phyloP scores from a whole-genome alignment of 2,797 vertebrate genomes.

The Sebastes paucispinis region DNA sequence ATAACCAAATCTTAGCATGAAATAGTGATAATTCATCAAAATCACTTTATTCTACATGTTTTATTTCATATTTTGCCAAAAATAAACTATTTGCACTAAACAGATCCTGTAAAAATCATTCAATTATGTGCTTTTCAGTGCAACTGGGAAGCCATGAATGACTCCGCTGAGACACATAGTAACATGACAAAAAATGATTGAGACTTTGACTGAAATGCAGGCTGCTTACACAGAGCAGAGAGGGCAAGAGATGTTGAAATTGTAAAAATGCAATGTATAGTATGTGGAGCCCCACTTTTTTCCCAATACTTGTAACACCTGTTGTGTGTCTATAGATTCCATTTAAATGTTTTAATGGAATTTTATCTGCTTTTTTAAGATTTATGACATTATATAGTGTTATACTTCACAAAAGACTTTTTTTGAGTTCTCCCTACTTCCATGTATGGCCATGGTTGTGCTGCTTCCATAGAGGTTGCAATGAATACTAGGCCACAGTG shows the following conservation, averaged over 20 bases:
- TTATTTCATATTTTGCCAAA: neutral
- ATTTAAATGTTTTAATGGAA: neutral
- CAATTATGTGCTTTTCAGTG: neutral
- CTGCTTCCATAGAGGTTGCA: neutral
- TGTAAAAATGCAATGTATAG: neutral
- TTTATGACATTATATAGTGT: neutral
- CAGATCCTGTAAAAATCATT: neutral
- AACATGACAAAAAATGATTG: too few relatives aligned
- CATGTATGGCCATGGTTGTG: neutral
- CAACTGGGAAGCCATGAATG: too few relatives aligned
- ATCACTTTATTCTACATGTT: neutral
- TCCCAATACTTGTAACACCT: neutral
- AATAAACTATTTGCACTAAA: neutral
- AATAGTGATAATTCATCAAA: neutral
- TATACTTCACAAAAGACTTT: neutral
- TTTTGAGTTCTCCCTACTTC: neutral
- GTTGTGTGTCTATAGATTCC: neutral
- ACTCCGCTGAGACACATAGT: too few relatives aligned
- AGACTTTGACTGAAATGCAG: too few relatives aligned
- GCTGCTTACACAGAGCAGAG: too few relatives aligned
- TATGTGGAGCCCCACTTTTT: neutral
- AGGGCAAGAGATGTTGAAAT: neutral
- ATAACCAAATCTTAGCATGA: neutral
- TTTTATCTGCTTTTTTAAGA: neutral
- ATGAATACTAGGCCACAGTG: neutral